A percentile compares a stretch with the other conserved stretches of the same genome.
These are phyloP conservation scores for Bufotes viridis DNA, from an alignment of 2,797 vertebrate genomes.

Conservation along the genomic window DNA sequence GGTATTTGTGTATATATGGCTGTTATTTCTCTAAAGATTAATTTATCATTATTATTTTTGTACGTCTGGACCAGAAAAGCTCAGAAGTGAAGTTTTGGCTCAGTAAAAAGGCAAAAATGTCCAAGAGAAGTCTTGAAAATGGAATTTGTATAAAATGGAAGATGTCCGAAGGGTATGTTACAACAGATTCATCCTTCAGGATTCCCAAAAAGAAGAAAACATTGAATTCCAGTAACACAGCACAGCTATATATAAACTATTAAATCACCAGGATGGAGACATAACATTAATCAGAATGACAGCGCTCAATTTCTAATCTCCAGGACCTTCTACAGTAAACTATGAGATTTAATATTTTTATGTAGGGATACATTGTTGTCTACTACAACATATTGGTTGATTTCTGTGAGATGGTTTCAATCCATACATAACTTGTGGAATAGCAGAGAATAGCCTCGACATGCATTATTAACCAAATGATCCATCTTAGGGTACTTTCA, in stretches of 20 bases:
- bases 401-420: not conserved
- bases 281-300: conserved; percentile 48
- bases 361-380: not conserved
- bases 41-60: conserved; percentile 42
- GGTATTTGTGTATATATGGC: conserved; percentile 14
- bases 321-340: conserved; percentile 2
- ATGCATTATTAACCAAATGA: not conserved
- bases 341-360: conserved; percentile 3
- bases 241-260: conserved; percentile 53
- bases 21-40: conserved; percentile 25
- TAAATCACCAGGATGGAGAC: conserved; percentile 40
- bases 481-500: too few species aligned
- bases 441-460: not conserved
- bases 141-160: conserved; percentile 48
- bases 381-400: not conserved
- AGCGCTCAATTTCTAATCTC: conserved; percentile 19
- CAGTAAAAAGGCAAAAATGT: conserved; percentile 33
- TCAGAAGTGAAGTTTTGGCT: conserved; percentile 43
- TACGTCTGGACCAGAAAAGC: conserved; percentile 33
- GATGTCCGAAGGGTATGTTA: conserved; percentile 24
- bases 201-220: conserved; percentile 49
- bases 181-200: conserved; percentile 39
- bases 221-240: conserved; percentile 49
- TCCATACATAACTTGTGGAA: not conserved
- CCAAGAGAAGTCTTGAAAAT: conserved; percentile 19